Conservation (phyloP, 2,888 invertebrate species). For the Erannis defoliaria region DNA sequence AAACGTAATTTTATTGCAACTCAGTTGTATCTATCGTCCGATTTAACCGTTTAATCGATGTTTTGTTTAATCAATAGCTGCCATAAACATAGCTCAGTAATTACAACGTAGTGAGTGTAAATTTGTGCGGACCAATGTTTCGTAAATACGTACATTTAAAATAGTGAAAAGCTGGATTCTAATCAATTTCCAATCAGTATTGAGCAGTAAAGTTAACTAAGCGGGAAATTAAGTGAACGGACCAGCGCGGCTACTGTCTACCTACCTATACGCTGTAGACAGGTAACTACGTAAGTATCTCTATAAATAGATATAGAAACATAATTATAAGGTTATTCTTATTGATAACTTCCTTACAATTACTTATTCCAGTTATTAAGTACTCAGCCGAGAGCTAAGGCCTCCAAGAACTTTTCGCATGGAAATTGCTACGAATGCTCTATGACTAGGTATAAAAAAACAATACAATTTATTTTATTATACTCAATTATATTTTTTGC, state of each 20-base stretch:
- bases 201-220: constrained; percentile 83
- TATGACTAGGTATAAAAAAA: too few species aligned
- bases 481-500: too few species aligned
- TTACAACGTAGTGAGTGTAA: constrained; percentile 84
- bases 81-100: constrained; percentile 75
- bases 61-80: constrained; percentile 79
- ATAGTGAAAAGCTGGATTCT: constrained; percentile 77
- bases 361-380: too few species aligned
- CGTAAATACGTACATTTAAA: constrained; percentile 78
- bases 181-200: constrained; percentile 85
- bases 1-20: constrained; percentile 36
- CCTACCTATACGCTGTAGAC: constrained; percentile 23
- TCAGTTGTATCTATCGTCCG: constrained; percentile 43
- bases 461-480: too few species aligned
- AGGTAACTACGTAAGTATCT: background rate
- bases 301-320: too few species aligned
- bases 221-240: constrained; percentile 81
- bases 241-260: constrained; percentile 55
- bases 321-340: too few species aligned
- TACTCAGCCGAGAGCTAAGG: too few species aligned
- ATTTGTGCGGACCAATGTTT: constrained; percentile 78
- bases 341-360: too few species aligned
- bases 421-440: too few species aligned
- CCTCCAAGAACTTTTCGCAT: too few species aligned
- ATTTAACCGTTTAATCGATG: constrained; percentile 68